Evolutionary conservation across 2,888 invertebrate genomes (phyloP).

Genomic region (Tiliacea citrago): DNA sequence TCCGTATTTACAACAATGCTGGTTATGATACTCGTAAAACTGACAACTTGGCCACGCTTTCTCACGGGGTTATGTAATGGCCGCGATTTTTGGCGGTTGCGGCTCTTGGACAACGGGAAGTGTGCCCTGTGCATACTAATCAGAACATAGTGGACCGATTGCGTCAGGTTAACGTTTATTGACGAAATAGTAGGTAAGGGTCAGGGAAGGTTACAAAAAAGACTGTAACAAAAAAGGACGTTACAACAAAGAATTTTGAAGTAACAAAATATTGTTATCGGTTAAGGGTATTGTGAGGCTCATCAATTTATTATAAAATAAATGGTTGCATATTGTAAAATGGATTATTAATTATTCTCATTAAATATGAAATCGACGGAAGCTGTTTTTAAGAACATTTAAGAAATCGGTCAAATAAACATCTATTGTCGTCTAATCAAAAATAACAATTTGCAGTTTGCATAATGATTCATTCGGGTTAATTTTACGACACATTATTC

Average conservation of each 20-base stretch:
- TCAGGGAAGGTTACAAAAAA: constrained; percentile 12
- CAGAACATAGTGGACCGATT: constrained; percentile 39
- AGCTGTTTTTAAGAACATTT: background rate
- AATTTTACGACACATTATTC: constrained; percentile 20
- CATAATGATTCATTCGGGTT: background rate
- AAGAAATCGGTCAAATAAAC: background rate
- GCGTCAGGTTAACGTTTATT: constrained; percentile 47
- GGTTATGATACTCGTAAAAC: constrained; percentile 59
- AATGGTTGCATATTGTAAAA: background rate
- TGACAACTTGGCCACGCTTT: constrained; percentile 66
- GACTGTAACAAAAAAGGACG: constrained; percentile 7
- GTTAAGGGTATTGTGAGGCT: background rate
- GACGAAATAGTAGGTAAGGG: constrained; percentile 21
- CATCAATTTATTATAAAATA: too few relatives aligned
- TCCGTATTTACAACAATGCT: constrained; percentile 55
- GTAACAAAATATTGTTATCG: background rate
- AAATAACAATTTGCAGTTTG: constrained; percentile 8
- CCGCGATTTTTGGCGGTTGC: constrained; percentile 46
- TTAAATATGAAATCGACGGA: constrained; percentile 6
- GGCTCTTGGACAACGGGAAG: constrained; percentile 44
- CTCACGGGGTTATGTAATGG: constrained; percentile 62
- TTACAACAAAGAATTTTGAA: background rate
- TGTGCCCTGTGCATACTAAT: constrained; percentile 60
- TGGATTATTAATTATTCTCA: background rate
- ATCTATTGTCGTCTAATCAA: constrained; percentile 2